A percentile compares a stretch with the other conserved stretches of the same genome.
Conservation (phyloP, 2,888 invertebrate genomes). For the Muschampia plurimacula region DNA sequence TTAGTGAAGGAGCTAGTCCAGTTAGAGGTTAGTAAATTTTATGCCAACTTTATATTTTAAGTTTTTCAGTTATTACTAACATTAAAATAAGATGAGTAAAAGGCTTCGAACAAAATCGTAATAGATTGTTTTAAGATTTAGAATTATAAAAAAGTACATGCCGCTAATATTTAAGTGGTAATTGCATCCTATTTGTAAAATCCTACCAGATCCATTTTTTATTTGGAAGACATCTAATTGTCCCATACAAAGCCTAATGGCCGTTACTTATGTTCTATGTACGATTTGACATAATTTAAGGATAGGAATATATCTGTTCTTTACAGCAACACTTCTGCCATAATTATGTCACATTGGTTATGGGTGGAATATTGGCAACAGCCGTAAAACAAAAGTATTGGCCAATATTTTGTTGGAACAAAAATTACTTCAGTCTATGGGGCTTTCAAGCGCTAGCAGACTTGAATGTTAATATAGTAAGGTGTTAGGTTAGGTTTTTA, state of each 20-base stretch:
- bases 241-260: too few relatives aligned
- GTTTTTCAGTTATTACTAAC: constrained; percentile 60
- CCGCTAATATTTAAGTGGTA: too few relatives aligned
- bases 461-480: not conserved
- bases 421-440: not conserved
- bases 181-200: too few relatives aligned
- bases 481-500: constrained; percentile 8
- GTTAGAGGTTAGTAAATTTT: constrained; percentile 69
- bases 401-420: not conserved
- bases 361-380: too few relatives aligned
- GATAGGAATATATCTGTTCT: too few relatives aligned
- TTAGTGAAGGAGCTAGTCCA: constrained; percentile 81
- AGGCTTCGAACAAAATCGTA: not conserved
- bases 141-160: not conserved
- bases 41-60: constrained; percentile 65
- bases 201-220: too few relatives aligned
- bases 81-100: not conserved
- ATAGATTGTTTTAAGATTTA: not conserved
- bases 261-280: too few relatives aligned
- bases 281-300: too few relatives aligned
- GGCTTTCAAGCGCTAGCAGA: not conserved
- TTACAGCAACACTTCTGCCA: too few relatives aligned
- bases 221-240: too few relatives aligned
- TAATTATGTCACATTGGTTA: too few relatives aligned
- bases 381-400: too few relatives aligned